phyloP scores from a whole-genome alignment of 2,888 invertebrate species.

The Lordiphosa andalusiaca region DNA sequence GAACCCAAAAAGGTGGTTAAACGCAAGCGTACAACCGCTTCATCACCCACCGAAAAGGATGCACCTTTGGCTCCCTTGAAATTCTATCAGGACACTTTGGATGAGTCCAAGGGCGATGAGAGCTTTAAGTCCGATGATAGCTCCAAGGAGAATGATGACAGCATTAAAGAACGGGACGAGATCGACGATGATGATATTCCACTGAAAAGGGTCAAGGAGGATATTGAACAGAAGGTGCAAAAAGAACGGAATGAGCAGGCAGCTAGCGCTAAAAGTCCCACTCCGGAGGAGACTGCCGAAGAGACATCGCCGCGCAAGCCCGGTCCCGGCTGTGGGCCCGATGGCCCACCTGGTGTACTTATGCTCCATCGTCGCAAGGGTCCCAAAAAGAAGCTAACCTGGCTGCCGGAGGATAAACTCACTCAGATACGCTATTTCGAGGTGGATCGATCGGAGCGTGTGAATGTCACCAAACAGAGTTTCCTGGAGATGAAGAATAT shows the following conservation, averaged over 20 bases:
- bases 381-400: constrained; percentile 89
- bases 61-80: constrained; percentile 85
- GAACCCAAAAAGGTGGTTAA: constrained; percentile 88
- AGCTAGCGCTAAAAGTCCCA: constrained; percentile 23
- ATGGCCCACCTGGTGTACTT: constrained; percentile 88
- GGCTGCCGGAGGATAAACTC: constrained; percentile 90
- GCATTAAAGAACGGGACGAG: constrained; percentile 61
- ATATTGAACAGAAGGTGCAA: constrained; percentile 78
- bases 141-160: constrained; percentile 64
- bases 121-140: constrained; percentile 48
- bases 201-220: constrained; percentile 78
- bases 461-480: constrained; percentile 92
- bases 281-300: constrained; percentile 58
- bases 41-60: constrained; percentile 82
- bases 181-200: constrained; percentile 79
- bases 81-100: constrained; percentile 96
- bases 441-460: constrained; percentile 96
- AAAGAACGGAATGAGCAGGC: constrained; percentile 59
- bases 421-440: constrained; percentile 94
- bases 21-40: constrained; percentile 86
- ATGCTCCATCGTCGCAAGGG: constrained; percentile 87
- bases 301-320: constrained; percentile 68
- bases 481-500: constrained; percentile 95
- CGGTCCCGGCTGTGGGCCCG: constrained; percentile 81
- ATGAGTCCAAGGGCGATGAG: constrained; percentile 81